Conservation (phyloP, 2,113 vertebrate genomes). For the Platichthys flesus region DNA sequence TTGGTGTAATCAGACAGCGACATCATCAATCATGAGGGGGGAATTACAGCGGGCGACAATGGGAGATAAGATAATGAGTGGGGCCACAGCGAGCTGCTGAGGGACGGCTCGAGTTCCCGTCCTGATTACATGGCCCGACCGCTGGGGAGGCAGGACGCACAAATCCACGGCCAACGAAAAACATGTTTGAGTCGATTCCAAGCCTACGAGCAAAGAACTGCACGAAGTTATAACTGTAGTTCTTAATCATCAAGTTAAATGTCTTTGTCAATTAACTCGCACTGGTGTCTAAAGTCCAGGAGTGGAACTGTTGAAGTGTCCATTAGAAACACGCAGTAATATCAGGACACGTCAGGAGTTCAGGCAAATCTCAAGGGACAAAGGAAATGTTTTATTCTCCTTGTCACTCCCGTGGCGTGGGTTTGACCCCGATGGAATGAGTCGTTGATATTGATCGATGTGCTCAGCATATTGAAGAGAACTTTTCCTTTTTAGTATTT, state of each 20-base stretch:
- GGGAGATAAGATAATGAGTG: slow-evolving; percentile 79
- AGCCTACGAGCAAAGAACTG: background rate
- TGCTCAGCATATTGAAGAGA: too few species aligned
- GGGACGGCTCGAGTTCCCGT: slow-evolving; percentile 70
- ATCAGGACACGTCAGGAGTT: too few species aligned
- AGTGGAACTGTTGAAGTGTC: too few species aligned
- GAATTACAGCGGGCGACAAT: slow-evolving; percentile 79
- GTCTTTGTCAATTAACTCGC: too few species aligned
- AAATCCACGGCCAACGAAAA: slow-evolving; percentile 8
- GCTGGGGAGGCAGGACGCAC: slow-evolving; percentile 19
- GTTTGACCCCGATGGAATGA: too few species aligned
- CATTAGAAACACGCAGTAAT: too few species aligned
- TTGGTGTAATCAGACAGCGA: slow-evolving; percentile 80
- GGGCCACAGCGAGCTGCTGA: slow-evolving; percentile 59
- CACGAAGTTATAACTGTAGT: background rate
- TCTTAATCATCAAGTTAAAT: background rate
- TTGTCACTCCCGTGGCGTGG: too few species aligned
- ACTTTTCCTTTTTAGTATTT: too few species aligned
- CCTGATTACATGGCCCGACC: slow-evolving; percentile 61
- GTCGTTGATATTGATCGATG: too few species aligned
- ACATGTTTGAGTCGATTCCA: background rate
- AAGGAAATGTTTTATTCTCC: too few species aligned
- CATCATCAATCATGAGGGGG: slow-evolving; percentile 79
- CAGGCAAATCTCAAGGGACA: too few species aligned
- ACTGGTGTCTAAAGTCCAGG: too few species aligned